Base-by-base conservation (phyloP, 1,140 invertebrate species). In the Tetragonula clypearis region DNA sequence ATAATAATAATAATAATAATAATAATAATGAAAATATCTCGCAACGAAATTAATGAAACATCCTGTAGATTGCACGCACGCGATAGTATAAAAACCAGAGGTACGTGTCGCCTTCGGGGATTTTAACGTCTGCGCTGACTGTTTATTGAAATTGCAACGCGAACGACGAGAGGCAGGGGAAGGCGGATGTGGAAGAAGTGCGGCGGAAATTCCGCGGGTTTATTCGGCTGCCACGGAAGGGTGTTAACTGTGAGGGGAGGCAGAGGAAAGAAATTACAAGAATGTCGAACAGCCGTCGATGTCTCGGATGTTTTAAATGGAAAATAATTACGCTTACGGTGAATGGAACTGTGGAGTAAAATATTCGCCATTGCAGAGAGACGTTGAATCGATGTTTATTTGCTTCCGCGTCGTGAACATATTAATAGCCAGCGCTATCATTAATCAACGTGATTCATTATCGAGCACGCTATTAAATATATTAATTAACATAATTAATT, bases 131-230 rank as follows among this genome's bases (percentile, higher is more conserved):
- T 65, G 76, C 60, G 26, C 58, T n/a, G 30, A 41, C 30, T 66
- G 76, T 78, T 78, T 78, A 78, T 78, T 78, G 76, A 65, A 78
- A 78, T 66, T 78, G 60, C 76, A 66, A 66, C 76, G 23, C 74
- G 58, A 74, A 55, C 23, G 26, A 75, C 21, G 19, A 21, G 41
- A 49, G 41, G 41, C 41, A 49, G 41, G 41, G 41, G 41, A 41
- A 15, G 60, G 15, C 21, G 21, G 60, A 65, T 26, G 30, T 49
- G 76, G 76, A 78, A 26, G 76, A 78, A 26, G 76, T 21, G 76
- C 35, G 6, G 41, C 41, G 66, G 76, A 66, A 78, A 66, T 78
- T 78, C 23, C 60, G 21, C 73, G 26, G 19, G 15, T 56, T 75
- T 35, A 21, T 75, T 58, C 55, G 73, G 26, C 26, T 35, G 8